Conservation (phyloP, 1,140 invertebrate genomes). For the Vanessa atalanta region DNA sequence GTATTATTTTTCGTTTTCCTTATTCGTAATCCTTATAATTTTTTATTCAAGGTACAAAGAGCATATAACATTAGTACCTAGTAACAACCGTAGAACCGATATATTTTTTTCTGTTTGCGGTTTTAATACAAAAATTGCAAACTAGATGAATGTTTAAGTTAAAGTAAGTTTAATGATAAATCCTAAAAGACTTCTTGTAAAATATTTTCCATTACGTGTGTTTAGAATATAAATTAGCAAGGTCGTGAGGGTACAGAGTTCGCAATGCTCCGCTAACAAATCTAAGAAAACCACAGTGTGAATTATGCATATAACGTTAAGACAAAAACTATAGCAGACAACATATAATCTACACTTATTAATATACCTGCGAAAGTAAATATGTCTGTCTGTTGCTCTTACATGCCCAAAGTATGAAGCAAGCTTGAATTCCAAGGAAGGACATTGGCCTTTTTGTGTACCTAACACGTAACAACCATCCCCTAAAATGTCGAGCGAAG, state of each 20-base stretch:
- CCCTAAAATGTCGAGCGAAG: no score
- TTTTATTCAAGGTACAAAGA: not conserved
- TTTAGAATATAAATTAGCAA: slow-evolving; percentile 51
- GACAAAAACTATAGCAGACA: not conserved
- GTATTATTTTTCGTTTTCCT: slow-evolving; percentile 2
- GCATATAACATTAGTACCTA: not conserved
- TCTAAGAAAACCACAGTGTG: slow-evolving; percentile 46
- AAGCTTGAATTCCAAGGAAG: no score
- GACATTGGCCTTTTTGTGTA: no score
- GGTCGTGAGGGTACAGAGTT: slow-evolving; percentile 47
- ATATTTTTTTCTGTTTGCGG: not conserved
- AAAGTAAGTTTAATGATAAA: not conserved
- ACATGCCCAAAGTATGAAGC: no score
- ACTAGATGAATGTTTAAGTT: not conserved
- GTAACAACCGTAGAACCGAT: not conserved
- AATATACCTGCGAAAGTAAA: no score
- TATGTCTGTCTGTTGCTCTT: no score
- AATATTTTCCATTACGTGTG: slow-evolving; percentile 10
- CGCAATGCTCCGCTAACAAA: slow-evolving; percentile 48
- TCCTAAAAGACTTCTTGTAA: not conserved
- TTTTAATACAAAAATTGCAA: not conserved
- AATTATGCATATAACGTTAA: slow-evolving; percentile 27
- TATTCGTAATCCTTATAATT: not conserved
- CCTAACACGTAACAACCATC: no score
- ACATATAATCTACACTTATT: not conserved